These are phyloP conservation scores for Alexandromys fortis DNA, from an alignment of 2,113 vertebrate species.

Conservation along the genomic window DNA sequence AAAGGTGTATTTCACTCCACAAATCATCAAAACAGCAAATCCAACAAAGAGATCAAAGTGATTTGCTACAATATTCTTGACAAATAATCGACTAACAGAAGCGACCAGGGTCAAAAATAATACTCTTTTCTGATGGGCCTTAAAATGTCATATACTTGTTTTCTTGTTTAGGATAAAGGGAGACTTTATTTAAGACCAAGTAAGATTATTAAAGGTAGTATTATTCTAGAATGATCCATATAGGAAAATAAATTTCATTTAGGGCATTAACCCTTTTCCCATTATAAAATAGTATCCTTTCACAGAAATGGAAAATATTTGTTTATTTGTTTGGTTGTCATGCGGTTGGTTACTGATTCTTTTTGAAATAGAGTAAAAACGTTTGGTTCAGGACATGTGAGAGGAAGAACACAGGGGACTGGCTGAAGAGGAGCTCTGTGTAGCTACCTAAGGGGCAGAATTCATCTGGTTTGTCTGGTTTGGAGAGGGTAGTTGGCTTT, in stretches of 20 bases:
- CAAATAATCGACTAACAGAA: not conserved
- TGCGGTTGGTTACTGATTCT: not conserved
- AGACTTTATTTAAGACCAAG: not conserved
- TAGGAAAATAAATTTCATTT: not conserved
- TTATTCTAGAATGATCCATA: not conserved
- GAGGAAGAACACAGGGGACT: not conserved
- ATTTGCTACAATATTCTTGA: not conserved
- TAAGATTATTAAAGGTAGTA: not conserved
- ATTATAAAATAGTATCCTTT: conserved; percentile 25
- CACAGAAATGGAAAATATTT: not conserved
- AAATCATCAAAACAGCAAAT: conserved; percentile 37
- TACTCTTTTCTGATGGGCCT: not conserved
- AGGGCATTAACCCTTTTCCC: not conserved
- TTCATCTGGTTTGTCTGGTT: not conserved
- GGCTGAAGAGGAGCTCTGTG: not conserved
- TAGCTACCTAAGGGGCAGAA: not conserved
- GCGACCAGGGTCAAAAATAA: not conserved
- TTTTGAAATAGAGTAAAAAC: not conserved
- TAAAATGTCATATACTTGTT: not conserved
- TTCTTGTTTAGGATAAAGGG: not conserved
- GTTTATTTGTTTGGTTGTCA: not conserved
- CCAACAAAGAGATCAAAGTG: not conserved
- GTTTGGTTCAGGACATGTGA: not conserved
- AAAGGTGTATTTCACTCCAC: not conserved
- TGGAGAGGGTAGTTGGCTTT: not conserved